Base-by-base conservation (phyloP, 2,888 invertebrate genomes). In the Toxonevra muliebris region DNA sequence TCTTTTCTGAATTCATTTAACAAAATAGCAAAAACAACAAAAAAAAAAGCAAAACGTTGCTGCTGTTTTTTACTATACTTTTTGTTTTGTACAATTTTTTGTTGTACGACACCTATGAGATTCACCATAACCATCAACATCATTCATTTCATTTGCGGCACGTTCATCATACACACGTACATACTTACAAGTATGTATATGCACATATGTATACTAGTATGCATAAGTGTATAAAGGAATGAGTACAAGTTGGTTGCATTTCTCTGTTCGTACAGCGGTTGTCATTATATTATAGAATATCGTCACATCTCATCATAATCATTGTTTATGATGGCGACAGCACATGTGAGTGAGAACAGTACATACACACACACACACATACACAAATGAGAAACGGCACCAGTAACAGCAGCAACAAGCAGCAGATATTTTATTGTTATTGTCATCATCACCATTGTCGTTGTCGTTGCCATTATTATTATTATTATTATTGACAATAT, bases 1-100 rank as follows among this genome's bases (percentile, higher is more conserved):
- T 60, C 13, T 30, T 10, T 17, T 48, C 45, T 61, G 52, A 58
- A 57, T 42, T 61, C 57, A 66, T 61, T 66, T 52, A 58, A 66
- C 66, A 54, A 59, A 48, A 62, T 54, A 50, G 48, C 64, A 30
- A 30, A 2, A 30, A 30, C 30, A 30, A 30, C 30, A 30, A 30
- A 2, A 30, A 30, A 4, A 30, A 53, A 40, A 30, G 30, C n/a
- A n/a, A 30, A 30, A 30, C 30, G 30, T 30, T 30, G 30, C 7
- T 30, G 30, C 30, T 30, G 30, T 30, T 30, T 30, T 30, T 30
- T 30, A 30, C 30, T 7, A 4, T 30, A 30, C 30, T 30, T 30
- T 30, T 30, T 30, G 30, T 30, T 30, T 30, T 30, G 7, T 4
- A 30, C 30, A 30, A 7, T 30, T 30, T 30, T 30, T 30, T 30